Conservation (phyloP, 1,140 invertebrate species). For the Anagrus nilaparvatae region DNA sequence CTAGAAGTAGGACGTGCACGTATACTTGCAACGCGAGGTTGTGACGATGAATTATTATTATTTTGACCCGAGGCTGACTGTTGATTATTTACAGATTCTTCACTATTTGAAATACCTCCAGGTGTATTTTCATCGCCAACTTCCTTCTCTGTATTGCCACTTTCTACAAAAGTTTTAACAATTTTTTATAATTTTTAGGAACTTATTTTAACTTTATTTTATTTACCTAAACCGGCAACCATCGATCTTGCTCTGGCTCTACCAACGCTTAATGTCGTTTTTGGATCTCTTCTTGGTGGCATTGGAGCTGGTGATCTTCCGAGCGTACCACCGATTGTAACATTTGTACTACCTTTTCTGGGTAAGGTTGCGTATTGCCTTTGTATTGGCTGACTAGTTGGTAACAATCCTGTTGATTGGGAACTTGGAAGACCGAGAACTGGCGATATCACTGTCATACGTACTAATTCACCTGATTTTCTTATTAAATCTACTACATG, state of each 20-base stretch:
- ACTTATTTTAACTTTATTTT: too few species aligned
- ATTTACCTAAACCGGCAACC: slow-evolving; percentile 68
- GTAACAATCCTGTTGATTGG: slow-evolving; percentile 51
- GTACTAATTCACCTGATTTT: slow-evolving; percentile 83
- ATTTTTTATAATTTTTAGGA: too few species aligned
- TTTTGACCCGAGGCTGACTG: slow-evolving; percentile 37
- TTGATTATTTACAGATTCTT: slow-evolving; percentile 61
- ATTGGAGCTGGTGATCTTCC: slow-evolving; percentile 67
- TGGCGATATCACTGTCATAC: slow-evolving; percentile 82
- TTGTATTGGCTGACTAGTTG: slow-evolving; percentile 41
- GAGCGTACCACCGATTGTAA: slow-evolving; percentile 40
- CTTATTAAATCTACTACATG: slow-evolving; percentile 93
- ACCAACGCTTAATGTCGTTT: slow-evolving; percentile 87
- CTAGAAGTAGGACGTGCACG: slow-evolving; percentile 74
- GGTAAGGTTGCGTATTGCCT: slow-evolving; percentile 66
- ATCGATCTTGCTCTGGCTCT: slow-evolving; percentile 79
- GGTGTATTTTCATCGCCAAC: slow-evolving; percentile 55
- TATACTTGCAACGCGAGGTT: slow-evolving; percentile 76
- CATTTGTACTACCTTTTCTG: slow-evolving; percentile 48
- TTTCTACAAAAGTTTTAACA: too few species aligned
- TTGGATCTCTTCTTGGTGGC: slow-evolving; percentile 81
- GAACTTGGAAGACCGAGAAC: slow-evolving; percentile 46
- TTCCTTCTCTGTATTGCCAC: slow-evolving; percentile 51
- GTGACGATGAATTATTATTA: slow-evolving; percentile 46
- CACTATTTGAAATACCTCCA: slow-evolving; percentile 57